Percentiles rank a stretch among this genome's conserved stretches.
These are phyloP conservation scores for Amiota mariae DNA, from an alignment of 2,888 invertebrate genomes.

Conservation along the genomic window DNA sequence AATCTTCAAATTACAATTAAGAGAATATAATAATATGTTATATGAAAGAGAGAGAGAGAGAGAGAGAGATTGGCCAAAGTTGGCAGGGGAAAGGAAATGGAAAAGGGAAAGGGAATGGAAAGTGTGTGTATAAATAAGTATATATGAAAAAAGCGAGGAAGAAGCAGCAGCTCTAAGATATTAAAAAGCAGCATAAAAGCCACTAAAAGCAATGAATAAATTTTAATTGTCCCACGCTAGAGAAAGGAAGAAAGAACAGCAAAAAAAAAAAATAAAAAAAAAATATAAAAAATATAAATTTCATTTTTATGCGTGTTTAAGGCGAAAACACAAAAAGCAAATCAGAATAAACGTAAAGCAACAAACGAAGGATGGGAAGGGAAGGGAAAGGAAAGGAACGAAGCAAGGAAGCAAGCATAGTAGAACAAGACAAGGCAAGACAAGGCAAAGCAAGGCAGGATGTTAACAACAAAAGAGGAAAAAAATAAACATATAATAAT, in stretches of 20 bases:
- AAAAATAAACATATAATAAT: too few species aligned
- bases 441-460: too few species aligned
- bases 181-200: slow-evolving; percentile 4
- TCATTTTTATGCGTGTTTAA: background rate
- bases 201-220: slow-evolving; percentile 58
- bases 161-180: too few species aligned
- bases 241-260: background rate
- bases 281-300: background rate
- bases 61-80: too few species aligned
- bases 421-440: background rate
- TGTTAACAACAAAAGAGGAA: too few species aligned
- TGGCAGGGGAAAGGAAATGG: background rate
- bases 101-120: too few species aligned
- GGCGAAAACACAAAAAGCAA: slow-evolving; percentile 5
- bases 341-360: slow-evolving; percentile 4
- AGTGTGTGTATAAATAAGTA: too few species aligned
- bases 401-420: too few species aligned
- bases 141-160: too few species aligned
- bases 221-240: slow-evolving; percentile 64
- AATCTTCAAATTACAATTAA: background rate
- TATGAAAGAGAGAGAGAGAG: slow-evolving; percentile 1
- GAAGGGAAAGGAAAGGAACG: background rate
- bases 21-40: background rate
- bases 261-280: background rate
- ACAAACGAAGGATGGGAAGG: background rate